Base-by-base conservation (phyloP, 2,797 vertebrate species). In the Epinephelus awoara region DNA sequence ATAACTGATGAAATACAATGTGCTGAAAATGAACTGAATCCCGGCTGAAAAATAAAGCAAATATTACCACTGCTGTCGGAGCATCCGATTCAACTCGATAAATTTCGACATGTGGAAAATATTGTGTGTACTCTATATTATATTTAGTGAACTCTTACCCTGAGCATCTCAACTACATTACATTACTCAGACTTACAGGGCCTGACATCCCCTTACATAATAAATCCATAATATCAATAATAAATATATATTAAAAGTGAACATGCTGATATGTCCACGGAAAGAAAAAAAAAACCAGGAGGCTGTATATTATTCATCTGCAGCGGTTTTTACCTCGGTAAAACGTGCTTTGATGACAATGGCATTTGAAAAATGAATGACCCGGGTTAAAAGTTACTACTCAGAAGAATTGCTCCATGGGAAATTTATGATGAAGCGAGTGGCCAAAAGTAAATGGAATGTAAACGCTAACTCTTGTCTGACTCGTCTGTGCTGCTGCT, bases 351-450 rank as follows among this genome's bases (percentile, higher is more conserved):
- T 90, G 86, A 94, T 87, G 91, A 92, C 90, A 91, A 83, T 79
- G 85, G 78, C 80, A 79, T 88, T 90, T 94, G 84, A 92, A 92
- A 95, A 93, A 90, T 87, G 80, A 90, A 94, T 84, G 82, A 85
- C 77, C 82, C 40, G n/a, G 79, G 82, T 93, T 89, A 86, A 90
- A 93, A 92, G 89, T 89, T 86, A 85, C 75, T 73, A 79, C 88
- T 90, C 86, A 47, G 70, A 90, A 84, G 75, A 92, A 92, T 80
- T 85, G 73, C 87, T 89, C 76, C 63, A 84, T 90, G 79, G 74
- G 80, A 94, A 90, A 93, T 95, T 84, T 91, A 93, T 87, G 84
- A 91, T 78, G 65, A 90, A 85, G 79, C 59, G n/a, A 89, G 86
- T 82, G 79, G 84, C 86, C 79, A 83, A 89, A 92, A 93, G 86